Evolutionary conservation across 2,797 vertebrate genomes (phyloP), one percentile per base, ranked within the genome.

Genomic region (Coracias cyanogaster): DNA sequence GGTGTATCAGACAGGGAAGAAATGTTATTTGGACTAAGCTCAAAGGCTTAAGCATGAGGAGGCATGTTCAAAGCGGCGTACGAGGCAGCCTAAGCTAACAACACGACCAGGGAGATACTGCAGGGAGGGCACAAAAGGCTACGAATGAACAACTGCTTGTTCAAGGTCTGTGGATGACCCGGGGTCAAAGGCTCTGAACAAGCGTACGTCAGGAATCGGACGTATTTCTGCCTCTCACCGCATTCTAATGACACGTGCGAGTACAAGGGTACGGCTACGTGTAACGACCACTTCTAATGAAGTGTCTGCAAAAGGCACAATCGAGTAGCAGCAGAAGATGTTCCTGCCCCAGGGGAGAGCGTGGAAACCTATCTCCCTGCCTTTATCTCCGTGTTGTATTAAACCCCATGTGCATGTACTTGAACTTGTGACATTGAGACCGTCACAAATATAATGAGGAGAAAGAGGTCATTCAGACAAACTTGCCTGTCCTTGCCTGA

Each of bases 341-440:
- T 25, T 60, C 19, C 4, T 18, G 66, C 90, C 92, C 25, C 66
- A 4, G 39, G 57, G 85, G 87, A 85, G 31, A 67, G 41, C 0
- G 66, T 57, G 78, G 81, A n/a, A 35, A 39, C 13, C 46, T 49
- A 13, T 52, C 37, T 76, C 31, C 60, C 55, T 31, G 93, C 87
- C 79, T 94, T 93, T 81, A 49, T 87, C 92, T 85, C 76, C 2
- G 46, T 0, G 41, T 25, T 31, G 69, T 1, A 43, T 52, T 39
- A 69, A 83, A 31, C 43, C 85, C 79, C 65, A 8, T 25, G 89
- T 28, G 82, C 86, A 12, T 29, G 73, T 31, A 69, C 95, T 94
- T 94, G 96, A 94, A 96, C 93, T 4, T 65, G 29, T 88, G 96
- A 91, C 94, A 97, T 1, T 2, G 82, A 93, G 77, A 93, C 54